Conservation (phyloP, 2,888 invertebrate genomes). For the Apodemia hepburni region DNA sequence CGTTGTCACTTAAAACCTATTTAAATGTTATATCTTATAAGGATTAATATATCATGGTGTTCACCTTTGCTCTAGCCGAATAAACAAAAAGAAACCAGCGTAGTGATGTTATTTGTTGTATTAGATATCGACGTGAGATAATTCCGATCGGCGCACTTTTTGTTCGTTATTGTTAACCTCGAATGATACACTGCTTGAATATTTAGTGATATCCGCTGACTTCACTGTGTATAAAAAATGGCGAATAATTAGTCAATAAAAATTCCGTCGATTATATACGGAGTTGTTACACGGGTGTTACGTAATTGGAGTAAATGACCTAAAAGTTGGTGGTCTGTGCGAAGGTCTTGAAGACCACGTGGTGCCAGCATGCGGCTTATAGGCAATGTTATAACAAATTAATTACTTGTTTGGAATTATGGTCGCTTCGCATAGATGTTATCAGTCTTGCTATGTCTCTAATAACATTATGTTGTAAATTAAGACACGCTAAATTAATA, state of each 20-base stretch:
- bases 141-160: conserved; percentile 56
- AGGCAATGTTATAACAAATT: conserved; percentile 23
- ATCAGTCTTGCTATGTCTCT: not conserved
- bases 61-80: conserved; percentile 5
- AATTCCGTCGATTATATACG: conserved; percentile 76
- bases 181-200: conserved; percentile 78
- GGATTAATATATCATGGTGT: not conserved
- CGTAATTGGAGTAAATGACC: conserved; percentile 79
- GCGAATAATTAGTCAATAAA: conserved; percentile 79
- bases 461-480: not conserved
- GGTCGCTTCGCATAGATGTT: not conserved
- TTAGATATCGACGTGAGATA: conserved; percentile 66
- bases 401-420: conserved; percentile 23
- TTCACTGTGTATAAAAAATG: conserved; percentile 75
- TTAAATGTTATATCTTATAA: too few relatives aligned
- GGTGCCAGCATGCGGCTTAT: conserved; percentile 41
- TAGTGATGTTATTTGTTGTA: conserved; percentile 29
- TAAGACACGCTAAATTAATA: not conserved
- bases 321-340: conserved; percentile 58
- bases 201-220: conserved; percentile 79
- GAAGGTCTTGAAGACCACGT: conserved; percentile 65
- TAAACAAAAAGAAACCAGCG: conserved; percentile 16
- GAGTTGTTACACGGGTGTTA: conserved; percentile 74
- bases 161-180: conserved; percentile 73
- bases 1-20: too few relatives aligned